Percentiles rank a stretch among this genome's conserved stretches.
Conservation (phyloP, 2,113 vertebrate species). For the Felis catus region F.catus_Fca126_mat1.0 CM031423.1:11695501-11696000, state of each 20-base stretch:
- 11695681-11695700: neutral
- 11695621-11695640: neutral
- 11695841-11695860: neutral
- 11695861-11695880: neutral
- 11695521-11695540: too few relatives aligned
- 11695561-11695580: neutral
- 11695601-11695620: neutral
- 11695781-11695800: neutral
- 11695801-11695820: neutral
- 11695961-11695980: neutral
- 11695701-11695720: neutral
- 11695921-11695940: neutral
- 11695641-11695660: neutral
- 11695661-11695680: neutral
- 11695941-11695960: neutral
- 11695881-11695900: neutral
- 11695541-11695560: too few relatives aligned
- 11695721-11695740: neutral
- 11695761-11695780: neutral
- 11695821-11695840: neutral
- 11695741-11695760: neutral
- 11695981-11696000: neutral
- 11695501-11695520: too few relatives aligned
- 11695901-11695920: neutral
- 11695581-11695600: neutral